Evolutionary conservation across 2,113 vertebrate genomes (phyloP), one percentile per base, ranked within the genome.

Genomic region (Bettongia penicillata): DNA sequence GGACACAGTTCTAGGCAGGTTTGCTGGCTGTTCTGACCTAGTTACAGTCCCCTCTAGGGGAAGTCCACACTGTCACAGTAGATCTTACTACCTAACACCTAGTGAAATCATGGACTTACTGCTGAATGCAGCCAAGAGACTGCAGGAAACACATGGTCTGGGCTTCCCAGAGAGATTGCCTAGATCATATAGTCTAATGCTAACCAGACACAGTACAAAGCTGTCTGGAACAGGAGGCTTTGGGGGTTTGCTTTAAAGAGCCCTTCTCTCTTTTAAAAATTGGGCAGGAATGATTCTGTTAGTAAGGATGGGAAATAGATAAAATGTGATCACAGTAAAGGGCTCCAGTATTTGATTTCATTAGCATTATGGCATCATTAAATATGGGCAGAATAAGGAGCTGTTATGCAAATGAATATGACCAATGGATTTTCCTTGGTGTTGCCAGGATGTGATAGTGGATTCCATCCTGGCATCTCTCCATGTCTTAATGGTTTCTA

Each of bases 51-150:
- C 95, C 97, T 91, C 24, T 95, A 96, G 96, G 95, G 96, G 92
- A 96, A 96, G 93, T 91, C 95, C 95, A 97, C 93, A 92, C 96
- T 94, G 97, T 95, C 96, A 97, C 95, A 92, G 96, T 96, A 96
- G 97, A 98, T 97, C 97, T 96, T 95, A 96, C 97, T 98, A 96
- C 96, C 97, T 98, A 97, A 98, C 97, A 98, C 98, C 97, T 98
- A 97, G 97, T 98, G 97, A 98, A 98, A 98, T 91, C 94, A 93
- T 96, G 97, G 95, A 96, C 95, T 96, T 95, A 84, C 68, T 96
- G 95, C 95, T 77, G 95, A 96, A 94, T 95, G 96, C 94, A 93
- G 97, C 96, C 97, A 98, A 95, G 96, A 96, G 61, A 50, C 91
- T 26, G 49, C 97, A 96, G 97, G 97, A 98, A 98, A 96, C 97